Conservation (phyloP, 2,113 vertebrate species). For the Panurus biarmicus region DNA sequence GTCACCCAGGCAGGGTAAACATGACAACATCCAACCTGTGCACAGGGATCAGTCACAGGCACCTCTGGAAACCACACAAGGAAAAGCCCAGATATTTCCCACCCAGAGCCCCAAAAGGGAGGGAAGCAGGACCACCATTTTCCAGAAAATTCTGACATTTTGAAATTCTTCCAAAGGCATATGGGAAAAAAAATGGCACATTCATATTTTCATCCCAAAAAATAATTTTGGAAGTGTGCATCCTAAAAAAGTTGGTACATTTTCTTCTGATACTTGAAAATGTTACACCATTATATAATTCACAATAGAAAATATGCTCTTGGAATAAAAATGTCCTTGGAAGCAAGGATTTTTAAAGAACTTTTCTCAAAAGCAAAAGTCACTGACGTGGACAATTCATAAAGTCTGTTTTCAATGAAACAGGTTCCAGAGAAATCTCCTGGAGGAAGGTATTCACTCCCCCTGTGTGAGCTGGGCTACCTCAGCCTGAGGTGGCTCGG, state of each 20-base stretch:
- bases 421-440: neutral
- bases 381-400: neutral
- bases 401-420: neutral
- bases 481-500: fast-evolving
- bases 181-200: neutral
- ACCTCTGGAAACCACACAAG: neutral
- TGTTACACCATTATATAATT: neutral
- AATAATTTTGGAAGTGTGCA: neutral
- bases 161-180: neutral
- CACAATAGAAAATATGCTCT: neutral
- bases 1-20: neutral
- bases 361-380: neutral
- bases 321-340: neutral
- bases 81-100: neutral
- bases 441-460: neutral
- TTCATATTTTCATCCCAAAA: neutral
- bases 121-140: neutral
- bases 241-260: neutral
- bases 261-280: neutral
- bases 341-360: neutral
- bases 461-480: neutral
- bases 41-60: neutral
- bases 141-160: neutral
- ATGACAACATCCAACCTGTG: neutral
- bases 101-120: neutral